Evolutionary conservation across 2,888 invertebrate genomes (phyloP).

Genomic region (Altica lythri): DNA sequence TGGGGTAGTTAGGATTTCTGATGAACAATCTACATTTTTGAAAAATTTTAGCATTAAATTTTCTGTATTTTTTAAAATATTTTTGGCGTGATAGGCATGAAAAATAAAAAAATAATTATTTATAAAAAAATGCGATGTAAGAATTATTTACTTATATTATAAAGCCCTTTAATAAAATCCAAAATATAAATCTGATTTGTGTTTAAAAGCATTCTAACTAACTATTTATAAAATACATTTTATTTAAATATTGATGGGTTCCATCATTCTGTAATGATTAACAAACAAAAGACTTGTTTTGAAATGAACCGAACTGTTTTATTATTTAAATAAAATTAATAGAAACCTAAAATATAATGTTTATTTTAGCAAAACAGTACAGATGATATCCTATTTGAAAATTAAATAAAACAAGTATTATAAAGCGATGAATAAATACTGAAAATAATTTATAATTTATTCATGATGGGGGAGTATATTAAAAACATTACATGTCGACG

Average conservation of each 20-base stretch:
- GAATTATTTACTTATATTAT: too few relatives aligned
- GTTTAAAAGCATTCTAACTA: too few relatives aligned
- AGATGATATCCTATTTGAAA: constrained; percentile 17
- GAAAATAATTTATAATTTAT: constrained; percentile 21
- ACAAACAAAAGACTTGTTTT: constrained; percentile 18
- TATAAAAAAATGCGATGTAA: too few relatives aligned
- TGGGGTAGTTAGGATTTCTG: too few relatives aligned
- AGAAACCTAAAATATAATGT: constrained; percentile 17
- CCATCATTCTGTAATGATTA: constrained; percentile 15
- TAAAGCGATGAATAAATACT: constrained; percentile 12
- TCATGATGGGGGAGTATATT: constrained; percentile 11
- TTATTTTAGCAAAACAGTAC: constrained; percentile 16
- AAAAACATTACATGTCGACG: constrained; percentile 9
- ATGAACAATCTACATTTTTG: too few relatives aligned
- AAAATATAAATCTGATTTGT: too few relatives aligned
- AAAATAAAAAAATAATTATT: too few relatives aligned
- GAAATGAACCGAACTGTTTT: constrained; percentile 14
- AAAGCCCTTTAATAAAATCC: too few relatives aligned
- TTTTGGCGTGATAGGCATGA: too few relatives aligned
- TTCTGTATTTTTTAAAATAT: too few relatives aligned
- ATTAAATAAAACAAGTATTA: constrained; percentile 18
- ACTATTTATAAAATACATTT: neutral
- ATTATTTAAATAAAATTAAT: constrained; percentile 26
- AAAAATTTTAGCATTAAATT: too few relatives aligned
- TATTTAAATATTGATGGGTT: neutral